A percentile compares a stretch with the other conserved stretches of the same genome.
phyloP scores from a whole-genome alignment of 2,113 vertebrate species.

The Hypanus sabinus region DNA sequence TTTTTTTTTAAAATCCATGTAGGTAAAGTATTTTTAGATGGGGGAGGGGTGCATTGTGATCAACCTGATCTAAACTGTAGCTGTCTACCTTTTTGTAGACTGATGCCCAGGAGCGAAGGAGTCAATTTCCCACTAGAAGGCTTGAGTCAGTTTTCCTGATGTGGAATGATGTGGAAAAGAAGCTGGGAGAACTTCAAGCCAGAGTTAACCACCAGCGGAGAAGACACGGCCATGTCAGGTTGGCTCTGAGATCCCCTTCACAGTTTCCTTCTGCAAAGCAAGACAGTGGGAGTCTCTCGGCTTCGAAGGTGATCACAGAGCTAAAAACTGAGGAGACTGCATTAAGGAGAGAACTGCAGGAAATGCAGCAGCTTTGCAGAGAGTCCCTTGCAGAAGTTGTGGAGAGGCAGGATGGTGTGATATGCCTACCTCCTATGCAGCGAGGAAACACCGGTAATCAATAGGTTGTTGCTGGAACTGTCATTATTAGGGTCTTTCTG shows the following conservation, averaged over 20 bases:
- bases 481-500: not conserved
- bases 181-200: not conserved
- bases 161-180: not conserved
- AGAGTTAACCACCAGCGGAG: not conserved
- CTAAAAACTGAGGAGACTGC: not conserved
- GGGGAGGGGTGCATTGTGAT: not conserved
- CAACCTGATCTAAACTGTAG: not conserved
- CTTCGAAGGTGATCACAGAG: not conserved
- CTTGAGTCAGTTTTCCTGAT: not conserved
- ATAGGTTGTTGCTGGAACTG: not conserved
- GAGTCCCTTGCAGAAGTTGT: not conserved
- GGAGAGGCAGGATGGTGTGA: conserved; percentile 1
- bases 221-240: not conserved
- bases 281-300: not conserved
- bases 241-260: not conserved
- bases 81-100: not conserved
- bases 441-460: not conserved
- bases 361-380: not conserved
- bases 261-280: too few relatives aligned
- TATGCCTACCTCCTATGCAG: not conserved
- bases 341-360: not conserved
- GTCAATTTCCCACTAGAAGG: not conserved
- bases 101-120: not conserved
- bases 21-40: too few relatives aligned
- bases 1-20: too few relatives aligned